Base-by-base conservation (phyloP, 2,113 vertebrate genomes). In the Siphamia tubifer region DNA sequence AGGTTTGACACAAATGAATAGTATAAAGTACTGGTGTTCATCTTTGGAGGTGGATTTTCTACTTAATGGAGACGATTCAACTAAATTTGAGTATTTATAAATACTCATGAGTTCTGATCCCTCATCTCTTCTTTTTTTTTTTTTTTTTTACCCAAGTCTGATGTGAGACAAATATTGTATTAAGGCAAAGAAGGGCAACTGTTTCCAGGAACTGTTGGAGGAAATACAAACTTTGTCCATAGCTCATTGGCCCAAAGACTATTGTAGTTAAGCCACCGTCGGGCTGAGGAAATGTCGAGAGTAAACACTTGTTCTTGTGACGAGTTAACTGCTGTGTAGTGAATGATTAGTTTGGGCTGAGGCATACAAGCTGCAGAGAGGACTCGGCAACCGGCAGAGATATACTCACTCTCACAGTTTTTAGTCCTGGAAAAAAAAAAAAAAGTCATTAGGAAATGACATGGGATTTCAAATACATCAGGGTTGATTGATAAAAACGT, bases 241-340 rank as follows among this genome's bases (percentile, higher is more conserved):
- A 95, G 72, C 45, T 94, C 93, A n/a, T 84, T 92, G 55, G 96
- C 95, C 96, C 96, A 99, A 36, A 93, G 84, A 80, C 93, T 91
- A 69, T 99, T 98, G 48, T 94, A 90, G 32, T 86, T 92, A 63
- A 98, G 87, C 96, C 96, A 98, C 35, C 87, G 94, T 1, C 92
- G 71, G 47, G 94, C 95, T 4, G 93, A 95, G 39, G 72, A 49
- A 12, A 89, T 40, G 65, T 95, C 93, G 31, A 99, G 82, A 24
- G 75, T 90, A 76, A 95, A 99, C 55, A 98, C 89, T 70, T 98
- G 94, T 56, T 98, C 96, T 79, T 90, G 93, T 2, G 85, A 82
- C 8, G 91, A 56, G 61, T 93, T 97, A 44, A 96, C 89, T 0
- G 93, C 91, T 53, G 90, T 90, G 69, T 94, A 94, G 75, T 91